phyloP scores from a whole-genome alignment of 2,113 vertebrate genomes.

The Apodemus speciosus region DNA sequence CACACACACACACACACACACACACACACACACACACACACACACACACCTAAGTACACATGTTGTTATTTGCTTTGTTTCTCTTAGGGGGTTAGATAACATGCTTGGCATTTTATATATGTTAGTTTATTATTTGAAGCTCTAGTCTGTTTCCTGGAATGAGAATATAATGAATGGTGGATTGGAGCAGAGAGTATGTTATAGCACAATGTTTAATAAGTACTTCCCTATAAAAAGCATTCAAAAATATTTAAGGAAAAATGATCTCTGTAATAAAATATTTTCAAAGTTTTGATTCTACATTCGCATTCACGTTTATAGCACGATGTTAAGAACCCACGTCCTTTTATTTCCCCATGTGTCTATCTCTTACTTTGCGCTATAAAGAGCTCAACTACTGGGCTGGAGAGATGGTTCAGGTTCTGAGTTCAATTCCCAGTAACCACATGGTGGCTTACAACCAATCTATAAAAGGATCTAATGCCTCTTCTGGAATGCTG shows the following conservation, averaged over 20 bases:
- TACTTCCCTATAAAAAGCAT: neutral
- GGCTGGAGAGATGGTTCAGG: no score
- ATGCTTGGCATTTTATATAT: neutral
- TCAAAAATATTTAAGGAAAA: neutral
- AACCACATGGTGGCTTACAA: no score
- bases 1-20: neutral
- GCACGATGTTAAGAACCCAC: neutral
- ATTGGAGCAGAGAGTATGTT: neutral
- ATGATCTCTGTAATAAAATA: neutral
- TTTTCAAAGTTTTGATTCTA: neutral
- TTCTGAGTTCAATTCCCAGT: no score
- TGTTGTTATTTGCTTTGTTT: neutral
- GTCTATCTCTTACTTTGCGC: neutral
- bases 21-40: neutral
- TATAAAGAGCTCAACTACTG: neutral
- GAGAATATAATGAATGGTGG: neutral
- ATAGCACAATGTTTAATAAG: neutral
- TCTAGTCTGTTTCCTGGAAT: neutral
- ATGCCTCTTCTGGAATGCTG: no score
- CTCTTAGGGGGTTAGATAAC: neutral
- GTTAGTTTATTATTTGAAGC: neutral
- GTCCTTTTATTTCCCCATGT: neutral
- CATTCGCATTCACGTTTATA: neutral
- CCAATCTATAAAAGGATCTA: no score
- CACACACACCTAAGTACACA: neutral